Conservation (phyloP, 2,888 invertebrate species). For the Mesorhabditis belari region DNA sequence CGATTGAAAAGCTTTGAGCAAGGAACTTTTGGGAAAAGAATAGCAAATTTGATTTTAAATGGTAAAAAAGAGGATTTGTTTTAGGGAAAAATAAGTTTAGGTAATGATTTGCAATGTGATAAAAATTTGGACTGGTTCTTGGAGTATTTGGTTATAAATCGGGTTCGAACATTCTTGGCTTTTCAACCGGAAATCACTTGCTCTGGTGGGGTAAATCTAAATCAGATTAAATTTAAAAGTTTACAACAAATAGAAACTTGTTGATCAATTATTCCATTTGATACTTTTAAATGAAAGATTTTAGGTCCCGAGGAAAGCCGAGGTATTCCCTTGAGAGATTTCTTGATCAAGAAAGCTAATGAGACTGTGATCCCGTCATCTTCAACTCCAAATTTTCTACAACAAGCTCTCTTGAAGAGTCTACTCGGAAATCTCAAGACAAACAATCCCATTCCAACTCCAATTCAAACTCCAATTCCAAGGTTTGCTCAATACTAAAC, state of each 20-base stretch:
- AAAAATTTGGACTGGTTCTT: constrained; percentile 45
- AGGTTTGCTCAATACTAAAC: too few species aligned
- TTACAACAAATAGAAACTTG: constrained; percentile 36
- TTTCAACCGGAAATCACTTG: constrained; percentile 48
- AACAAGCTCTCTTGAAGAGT: too few species aligned
- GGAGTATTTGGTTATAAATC: constrained; percentile 23
- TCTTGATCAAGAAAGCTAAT: constrained; percentile 51
- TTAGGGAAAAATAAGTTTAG: constrained; percentile 46
- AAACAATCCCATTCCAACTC: too few species aligned
- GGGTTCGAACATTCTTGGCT: constrained; percentile 49
- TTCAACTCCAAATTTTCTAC: too few species aligned
- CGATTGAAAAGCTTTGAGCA: constrained; percentile 27
- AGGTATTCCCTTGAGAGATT: constrained; percentile 36
- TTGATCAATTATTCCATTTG: constrained; percentile 32
- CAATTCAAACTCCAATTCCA: too few species aligned
- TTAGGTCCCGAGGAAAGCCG: background rate
- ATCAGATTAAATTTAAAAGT: too few species aligned
- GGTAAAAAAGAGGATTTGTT: constrained; percentile 36
- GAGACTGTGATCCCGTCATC: too few species aligned
- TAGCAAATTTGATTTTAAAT: constrained; percentile 46
- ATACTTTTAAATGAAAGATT: constrained; percentile 5
- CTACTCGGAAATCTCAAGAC: too few species aligned
- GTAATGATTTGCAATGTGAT: constrained; percentile 47
- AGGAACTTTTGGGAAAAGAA: constrained; percentile 34
- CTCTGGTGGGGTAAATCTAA: too few species aligned